Base-by-base conservation (phyloP, 2,888 invertebrate species). In the Zhengitettix transpicula region DNA sequence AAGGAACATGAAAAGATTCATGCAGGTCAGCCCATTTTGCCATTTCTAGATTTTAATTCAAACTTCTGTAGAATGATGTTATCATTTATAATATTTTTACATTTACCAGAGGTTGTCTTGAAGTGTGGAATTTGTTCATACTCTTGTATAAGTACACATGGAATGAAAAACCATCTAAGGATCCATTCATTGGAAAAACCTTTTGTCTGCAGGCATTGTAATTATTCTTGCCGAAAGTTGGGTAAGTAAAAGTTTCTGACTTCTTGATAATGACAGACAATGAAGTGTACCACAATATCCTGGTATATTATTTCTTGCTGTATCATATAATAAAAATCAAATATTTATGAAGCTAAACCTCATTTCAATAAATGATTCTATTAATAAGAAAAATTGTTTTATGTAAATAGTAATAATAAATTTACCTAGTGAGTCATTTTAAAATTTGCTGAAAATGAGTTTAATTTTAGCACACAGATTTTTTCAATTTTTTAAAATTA, bases 1-100 rank as follows among this genome's bases (percentile, higher is more conserved):
- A 65, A 66, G 51, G 69, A 71, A 58, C 74, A 74, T 64, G 61
- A 65, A 42, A 66, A 63, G 55, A 58, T 61, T 7, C 67, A 67
- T 62, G 62, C 63, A 58, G 61, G 65, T 70, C 69, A 61, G 58
- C 51, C n/a, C n/a, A n/a, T n/a, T n/a, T n/a, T n/a, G n/a, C 51
- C n/a, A 14, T 51, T 51, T 51, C 16, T 9, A 14, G 51, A 10
- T 44, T 8, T n/a, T 0, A 12, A 40, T 55, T 28, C 28, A 28
- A 28, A 2, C 28, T 7, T 28, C 28, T 28, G 28, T 28, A 7
- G 12, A 15, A 56, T 14, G 15, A 10, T 44, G 40, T 17, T 44
- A 15, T 11, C 10, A 16, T 55, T 56, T 57, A 3, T 10, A 2
- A 57, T 54, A 42, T 52, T 52, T 1, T 42, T 53, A 16, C 28